Percentiles rank a stretch among this genome's conserved stretches.
Conservation (phyloP, 2,113 vertebrate species). For the Serinus canaria region DNA sequence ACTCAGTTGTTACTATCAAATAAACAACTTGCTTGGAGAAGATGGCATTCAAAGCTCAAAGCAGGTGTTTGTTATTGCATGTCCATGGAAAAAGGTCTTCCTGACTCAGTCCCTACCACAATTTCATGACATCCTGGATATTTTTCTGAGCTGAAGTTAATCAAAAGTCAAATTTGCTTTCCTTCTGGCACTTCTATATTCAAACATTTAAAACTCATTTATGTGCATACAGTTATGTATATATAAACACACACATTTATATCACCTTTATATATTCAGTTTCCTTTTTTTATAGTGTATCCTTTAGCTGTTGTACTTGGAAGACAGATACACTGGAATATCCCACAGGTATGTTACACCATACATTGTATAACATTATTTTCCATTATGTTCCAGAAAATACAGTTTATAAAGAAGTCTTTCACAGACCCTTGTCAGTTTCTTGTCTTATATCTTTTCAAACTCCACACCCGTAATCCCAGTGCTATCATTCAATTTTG, state of each 20-base stretch:
- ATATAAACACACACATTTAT: neutral
- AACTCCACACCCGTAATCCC: neutral
- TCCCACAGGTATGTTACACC: neutral
- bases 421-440: neutral
- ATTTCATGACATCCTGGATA: neutral
- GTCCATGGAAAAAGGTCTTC: neutral
- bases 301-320: neutral
- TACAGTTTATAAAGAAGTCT: neutral
- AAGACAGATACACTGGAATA: neutral
- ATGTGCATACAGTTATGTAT: neutral
- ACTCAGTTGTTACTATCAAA: neutral
- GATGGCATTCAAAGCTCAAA: neutral
- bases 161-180: neutral
- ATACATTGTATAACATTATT: neutral
- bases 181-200: neutral
- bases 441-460: neutral
- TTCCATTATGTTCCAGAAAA: neutral
- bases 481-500: neutral
- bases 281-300: neutral
- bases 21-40: neutral
- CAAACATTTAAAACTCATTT: neutral
- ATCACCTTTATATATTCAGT: neutral
- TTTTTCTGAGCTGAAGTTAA: neutral
- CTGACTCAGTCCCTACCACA: neutral
- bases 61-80: rapidly evolving